Percentiles rank a stretch among this genome's conserved stretches.
Conservation (phyloP, 2,888 invertebrate species). For the Lochmaea crataegi region DNA sequence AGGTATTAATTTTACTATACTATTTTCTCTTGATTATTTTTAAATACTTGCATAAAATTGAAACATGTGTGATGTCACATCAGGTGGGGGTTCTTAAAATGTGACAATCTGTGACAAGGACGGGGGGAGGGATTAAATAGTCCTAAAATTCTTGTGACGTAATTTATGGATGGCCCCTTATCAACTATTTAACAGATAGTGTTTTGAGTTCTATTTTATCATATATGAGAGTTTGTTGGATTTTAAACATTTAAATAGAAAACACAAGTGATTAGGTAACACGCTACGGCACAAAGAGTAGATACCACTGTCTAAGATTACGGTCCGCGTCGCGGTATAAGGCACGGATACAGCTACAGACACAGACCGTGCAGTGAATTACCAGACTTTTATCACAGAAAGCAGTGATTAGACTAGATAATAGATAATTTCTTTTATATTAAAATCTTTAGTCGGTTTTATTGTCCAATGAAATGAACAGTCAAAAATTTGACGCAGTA, state of each 20-base stretch:
- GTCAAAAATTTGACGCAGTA: conserved; percentile 11
- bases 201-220: not conserved
- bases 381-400: conserved; percentile 65
- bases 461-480: conserved; percentile 19
- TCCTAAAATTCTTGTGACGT: too few species aligned
- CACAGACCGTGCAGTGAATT: conserved; percentile 65
- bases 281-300: conserved; percentile 22
- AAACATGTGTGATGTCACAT: too few species aligned
- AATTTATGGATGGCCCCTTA: too few species aligned
- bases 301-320: conserved; percentile 25
- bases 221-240: not conserved
- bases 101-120: too few species aligned
- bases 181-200: not conserved
- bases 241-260: conserved; percentile 20
- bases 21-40: too few species aligned
- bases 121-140: too few species aligned
- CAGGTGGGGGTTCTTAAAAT: too few species aligned
- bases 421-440: conserved; percentile 30
- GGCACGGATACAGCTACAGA: conserved; percentile 64
- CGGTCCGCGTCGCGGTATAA: conserved; percentile 57
- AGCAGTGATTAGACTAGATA: conserved; percentile 63
- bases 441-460: conserved; percentile 36
- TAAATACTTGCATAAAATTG: too few species aligned
- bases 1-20: too few species aligned
- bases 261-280: conserved; percentile 18